Base-by-base conservation (phyloP, 2,113 vertebrate genomes). In the Mesoclemmys tuberculata region DNA sequence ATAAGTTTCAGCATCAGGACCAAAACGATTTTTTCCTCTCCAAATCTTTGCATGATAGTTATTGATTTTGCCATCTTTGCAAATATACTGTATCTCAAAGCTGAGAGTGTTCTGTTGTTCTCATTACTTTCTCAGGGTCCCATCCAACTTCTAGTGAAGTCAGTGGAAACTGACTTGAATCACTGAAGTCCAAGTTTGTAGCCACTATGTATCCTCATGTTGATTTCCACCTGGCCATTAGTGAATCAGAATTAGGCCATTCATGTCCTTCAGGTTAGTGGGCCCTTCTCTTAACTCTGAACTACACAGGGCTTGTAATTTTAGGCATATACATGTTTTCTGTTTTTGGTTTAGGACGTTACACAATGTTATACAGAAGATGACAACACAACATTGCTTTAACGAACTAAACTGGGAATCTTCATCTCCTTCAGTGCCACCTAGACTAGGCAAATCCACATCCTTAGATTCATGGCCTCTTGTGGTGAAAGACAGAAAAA, bases 31-130 rank as follows among this genome's bases (percentile, higher is more conserved):
- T 78, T 1, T 0, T 1, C 6, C 80, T 85, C 86, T n/a, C 2
- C 0, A 58, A 92, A 7, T 35, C 44, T 83, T 49, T 44, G 52
- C 5, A 6, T 24, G 77, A 5, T 1, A 12, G 3, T 2, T 4
- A 0, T 56, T 46, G 56, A 6, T 12, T 41, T 54, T 3, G 0
- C 8, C 54, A 27, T 13, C 0, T 85, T 91, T 80, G 48, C 81
- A 35, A 35, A 87, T 0, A 5, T 0, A 0, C 48, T 2, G 4
- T 8, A 55, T 21, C 35, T 68, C 9, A 46, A 84, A 46, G 16
- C 80, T 44, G 41, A 61, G 54, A 80, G 74, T 85, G 35, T 21
- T 12, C 41, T 84, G 41, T 38, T 95, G 35, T 64, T 6, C 49
- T 55, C 3, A 0, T 61, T 29, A 3, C n/a, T 58, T 82, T 35